These are phyloP conservation scores for Dendrolimus punctatus DNA, from an alignment of 1,140 invertebrate genomes.

Conservation along the genomic window DNA sequence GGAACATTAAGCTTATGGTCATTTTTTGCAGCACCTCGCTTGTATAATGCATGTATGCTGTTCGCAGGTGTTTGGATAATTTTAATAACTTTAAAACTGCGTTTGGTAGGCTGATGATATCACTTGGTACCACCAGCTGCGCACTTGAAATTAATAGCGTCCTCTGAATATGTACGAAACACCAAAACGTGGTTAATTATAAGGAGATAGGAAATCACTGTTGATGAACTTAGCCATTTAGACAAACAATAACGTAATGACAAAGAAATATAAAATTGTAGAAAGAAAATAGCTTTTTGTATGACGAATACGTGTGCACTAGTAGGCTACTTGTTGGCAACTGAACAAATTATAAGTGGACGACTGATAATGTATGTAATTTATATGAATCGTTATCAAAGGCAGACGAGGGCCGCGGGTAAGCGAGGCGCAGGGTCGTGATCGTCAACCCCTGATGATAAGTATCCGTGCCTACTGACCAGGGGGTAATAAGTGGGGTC, in stretches of 20 bases:
- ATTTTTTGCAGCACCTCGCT: constrained; percentile 66
- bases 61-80: constrained; percentile 37
- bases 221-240: constrained; percentile 62
- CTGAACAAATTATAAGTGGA: constrained; percentile 22
- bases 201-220: constrained; percentile 58
- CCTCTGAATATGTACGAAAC: background rate
- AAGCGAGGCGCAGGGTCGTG: constrained; percentile 37
- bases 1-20: constrained; percentile 71
- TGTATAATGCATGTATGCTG: constrained; percentile 61
- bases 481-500: constrained; percentile 50
- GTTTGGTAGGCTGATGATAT: background rate
- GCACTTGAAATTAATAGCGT: too few relatives aligned
- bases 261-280: constrained; percentile 12
- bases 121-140: background rate
- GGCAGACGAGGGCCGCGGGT: constrained; percentile 33
- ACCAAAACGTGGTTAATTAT: constrained; percentile 18
- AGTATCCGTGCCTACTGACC: constrained; percentile 47
- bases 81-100: constrained; percentile 26
- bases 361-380: constrained; percentile 31
- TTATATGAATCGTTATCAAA: constrained; percentile 50
- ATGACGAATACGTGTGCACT: constrained; percentile 17
- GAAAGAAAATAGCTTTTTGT: constrained; percentile 13
- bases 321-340: constrained; percentile 14
- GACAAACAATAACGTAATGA: constrained; percentile 10
- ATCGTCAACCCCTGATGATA: constrained; percentile 39